Conservation (phyloP, 2,113 vertebrate genomes). For the Bufo gargarizans region DNA sequence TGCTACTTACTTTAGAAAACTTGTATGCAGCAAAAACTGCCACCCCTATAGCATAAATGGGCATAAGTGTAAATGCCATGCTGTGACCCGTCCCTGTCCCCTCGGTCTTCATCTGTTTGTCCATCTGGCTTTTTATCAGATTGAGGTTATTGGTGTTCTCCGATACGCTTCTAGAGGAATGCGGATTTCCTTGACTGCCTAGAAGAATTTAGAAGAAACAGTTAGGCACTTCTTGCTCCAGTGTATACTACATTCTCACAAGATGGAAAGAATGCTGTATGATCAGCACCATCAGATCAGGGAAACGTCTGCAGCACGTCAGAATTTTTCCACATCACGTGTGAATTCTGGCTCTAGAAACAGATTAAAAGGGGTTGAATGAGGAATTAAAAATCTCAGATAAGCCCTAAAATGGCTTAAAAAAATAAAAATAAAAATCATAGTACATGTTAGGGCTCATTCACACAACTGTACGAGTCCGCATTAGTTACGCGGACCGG, state of each 20-base stretch:
- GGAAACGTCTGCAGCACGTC: background rate
- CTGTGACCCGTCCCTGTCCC: constrained; percentile 78
- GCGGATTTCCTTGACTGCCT: constrained; percentile 1
- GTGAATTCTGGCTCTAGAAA: too few relatives aligned
- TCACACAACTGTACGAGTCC: too few relatives aligned
- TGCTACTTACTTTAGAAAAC: constrained; percentile 80
- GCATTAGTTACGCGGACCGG: too few relatives aligned
- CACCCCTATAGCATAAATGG: constrained; percentile 84
- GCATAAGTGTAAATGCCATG: constrained; percentile 88
- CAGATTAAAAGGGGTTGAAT: background rate
- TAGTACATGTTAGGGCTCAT: too few relatives aligned
- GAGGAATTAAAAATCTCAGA: too few relatives aligned
- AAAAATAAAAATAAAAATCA: too few relatives aligned
- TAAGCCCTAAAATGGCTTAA: too few relatives aligned
- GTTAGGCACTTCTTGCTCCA: background rate
- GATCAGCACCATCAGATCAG: constrained; percentile 3
- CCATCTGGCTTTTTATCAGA: constrained; percentile 83
- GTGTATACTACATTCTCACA: background rate
- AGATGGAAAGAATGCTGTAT: background rate
- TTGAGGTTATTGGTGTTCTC: constrained; percentile 71
- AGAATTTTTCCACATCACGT: background rate
- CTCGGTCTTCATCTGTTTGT: constrained; percentile 81
- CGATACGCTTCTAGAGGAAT: constrained; percentile 34
- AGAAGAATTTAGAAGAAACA: background rate
- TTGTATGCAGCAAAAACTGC: constrained; percentile 89